Conservation (phyloP, 2,113 vertebrate genomes). For the Oncorhynchus masou region DNA sequence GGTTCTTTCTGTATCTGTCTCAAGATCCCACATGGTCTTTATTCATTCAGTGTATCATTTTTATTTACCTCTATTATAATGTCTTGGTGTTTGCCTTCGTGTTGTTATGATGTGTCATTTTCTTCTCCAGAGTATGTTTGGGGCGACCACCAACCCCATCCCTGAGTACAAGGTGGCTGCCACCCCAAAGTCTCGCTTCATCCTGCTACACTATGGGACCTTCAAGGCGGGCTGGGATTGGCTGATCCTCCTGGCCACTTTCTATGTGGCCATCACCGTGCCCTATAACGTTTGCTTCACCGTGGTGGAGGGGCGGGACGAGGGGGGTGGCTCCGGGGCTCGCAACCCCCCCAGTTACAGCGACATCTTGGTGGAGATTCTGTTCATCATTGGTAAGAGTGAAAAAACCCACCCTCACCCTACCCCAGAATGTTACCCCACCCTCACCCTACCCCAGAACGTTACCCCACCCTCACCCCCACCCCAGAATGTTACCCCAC, state of each 20-base stretch:
- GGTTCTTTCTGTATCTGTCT: too few relatives aligned
- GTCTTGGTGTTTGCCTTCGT: not conserved
- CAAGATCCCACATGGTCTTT: not conserved
- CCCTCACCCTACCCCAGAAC: not conserved
- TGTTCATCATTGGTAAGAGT: constrained; percentile 79
- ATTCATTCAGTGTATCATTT: not conserved
- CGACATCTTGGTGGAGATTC: constrained; percentile 82
- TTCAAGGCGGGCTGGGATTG: constrained; percentile 85
- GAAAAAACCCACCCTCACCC: not conserved
- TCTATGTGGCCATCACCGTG: constrained; percentile 81
- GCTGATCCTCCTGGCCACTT: constrained; percentile 80
- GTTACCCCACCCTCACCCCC: too few relatives aligned
- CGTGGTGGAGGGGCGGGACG: constrained; percentile 68
- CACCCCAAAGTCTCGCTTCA: constrained; percentile 79
- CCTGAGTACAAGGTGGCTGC: constrained; percentile 83
- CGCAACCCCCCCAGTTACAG: constrained; percentile 77
- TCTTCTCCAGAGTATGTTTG: constrained; percentile 65
- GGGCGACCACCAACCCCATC: constrained; percentile 76
- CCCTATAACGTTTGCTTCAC: constrained; percentile 82
- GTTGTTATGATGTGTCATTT: not conserved
- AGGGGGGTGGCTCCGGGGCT: constrained; percentile 54
- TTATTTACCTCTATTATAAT: not conserved
- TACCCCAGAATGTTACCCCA: not conserved
- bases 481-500: too few relatives aligned
- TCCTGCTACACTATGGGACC: constrained; percentile 83